Percentiles rank a stretch among this genome's conserved stretches.
phyloP scores from a whole-genome alignment of 2,888 invertebrate species.

The Junonia oenone region DNA sequence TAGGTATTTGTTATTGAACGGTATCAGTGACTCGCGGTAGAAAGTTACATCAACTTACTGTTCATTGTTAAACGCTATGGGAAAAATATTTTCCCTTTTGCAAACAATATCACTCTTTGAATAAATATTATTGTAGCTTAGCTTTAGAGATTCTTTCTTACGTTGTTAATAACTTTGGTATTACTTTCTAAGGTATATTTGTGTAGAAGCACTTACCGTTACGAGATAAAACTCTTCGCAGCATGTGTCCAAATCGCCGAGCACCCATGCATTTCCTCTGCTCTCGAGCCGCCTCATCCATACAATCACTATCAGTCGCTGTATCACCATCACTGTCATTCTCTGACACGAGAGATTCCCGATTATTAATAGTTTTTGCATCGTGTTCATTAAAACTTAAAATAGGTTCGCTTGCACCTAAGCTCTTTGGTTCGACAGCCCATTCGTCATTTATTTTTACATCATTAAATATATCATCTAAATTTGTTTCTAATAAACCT shows the following conservation, averaged over 20 bases:
- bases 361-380: slow-evolving; percentile 44
- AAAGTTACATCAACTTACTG: slow-evolving; percentile 15
- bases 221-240: slow-evolving; percentile 69
- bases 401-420: slow-evolving; percentile 69
- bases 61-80: slow-evolving; percentile 19
- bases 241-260: slow-evolving; percentile 62
- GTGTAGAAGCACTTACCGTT: slow-evolving; percentile 54
- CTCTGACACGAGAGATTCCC: slow-evolving; percentile 63
- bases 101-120: background rate
- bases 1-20: slow-evolving; percentile 23
- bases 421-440: slow-evolving; percentile 57
- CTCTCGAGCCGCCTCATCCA: slow-evolving; percentile 62
- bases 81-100: slow-evolving; percentile 8
- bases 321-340: slow-evolving; percentile 66
- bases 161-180: background rate
- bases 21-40: slow-evolving; percentile 14
- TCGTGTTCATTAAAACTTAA: slow-evolving; percentile 53
- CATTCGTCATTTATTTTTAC: slow-evolving; percentile 54
- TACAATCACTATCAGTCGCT: slow-evolving; percentile 62
- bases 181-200: background rate
- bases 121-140: background rate
- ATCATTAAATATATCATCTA: slow-evolving; percentile 71
- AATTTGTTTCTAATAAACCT: slow-evolving; percentile 77
- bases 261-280: slow-evolving; percentile 72
- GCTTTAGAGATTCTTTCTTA: background rate